Base-by-base conservation (phyloP, 2,888 invertebrate species). In the Coenonympha glycerion region DNA sequence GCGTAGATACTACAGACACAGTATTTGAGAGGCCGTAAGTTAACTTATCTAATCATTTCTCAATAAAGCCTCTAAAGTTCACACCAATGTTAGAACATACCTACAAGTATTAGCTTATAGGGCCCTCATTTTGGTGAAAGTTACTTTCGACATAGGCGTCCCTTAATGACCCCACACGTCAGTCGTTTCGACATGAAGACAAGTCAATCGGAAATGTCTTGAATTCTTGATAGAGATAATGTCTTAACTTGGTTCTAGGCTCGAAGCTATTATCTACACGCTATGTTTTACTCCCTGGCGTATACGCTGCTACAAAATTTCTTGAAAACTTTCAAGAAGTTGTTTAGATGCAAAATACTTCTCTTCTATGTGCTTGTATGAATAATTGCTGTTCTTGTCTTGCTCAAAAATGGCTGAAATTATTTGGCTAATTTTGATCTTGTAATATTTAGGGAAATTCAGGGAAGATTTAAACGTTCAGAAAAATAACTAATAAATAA, bases 161-260 rank as follows among this genome's bases (percentile, higher is more conserved):
- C 19, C 47, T 30, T 40, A 47, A 22, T 47, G 24, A 33, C 21
- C 31, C 21, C 45, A 36, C 34, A 40, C 19, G 48, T 45, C 46
- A 36, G 28, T 46, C 47, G 13, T 24, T 24, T 26, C 34, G 24
- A 40, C 22, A 33, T 22, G 40, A 37, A 56, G 41, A 46, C 45
- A 46, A 33, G 33, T 33, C 46, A 40, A 45, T 40, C 42, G 37
- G 36, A 39, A 47, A 16, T 24, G 45, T 18, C 34, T 45, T 45
- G 31, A 13, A 28, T 18, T 28, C 15, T 39, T 13, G n/a, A n/a
- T 39, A 2, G 9, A 19, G 28, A 41, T 30, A 41, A 41, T 30
- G 41, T 41, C 41, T 41, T 28, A 41, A 44, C 31, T 22, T 15
- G 22, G 34, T 8, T 34, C 34, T 33, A 34, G 24, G 24, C 16